A percentile compares a stretch with the other conserved stretches of the same genome.
These are phyloP conservation scores for Aulostomus chinensis DNA, from an alignment of 2,797 vertebrate genomes.

Conservation along the genomic window DNA sequence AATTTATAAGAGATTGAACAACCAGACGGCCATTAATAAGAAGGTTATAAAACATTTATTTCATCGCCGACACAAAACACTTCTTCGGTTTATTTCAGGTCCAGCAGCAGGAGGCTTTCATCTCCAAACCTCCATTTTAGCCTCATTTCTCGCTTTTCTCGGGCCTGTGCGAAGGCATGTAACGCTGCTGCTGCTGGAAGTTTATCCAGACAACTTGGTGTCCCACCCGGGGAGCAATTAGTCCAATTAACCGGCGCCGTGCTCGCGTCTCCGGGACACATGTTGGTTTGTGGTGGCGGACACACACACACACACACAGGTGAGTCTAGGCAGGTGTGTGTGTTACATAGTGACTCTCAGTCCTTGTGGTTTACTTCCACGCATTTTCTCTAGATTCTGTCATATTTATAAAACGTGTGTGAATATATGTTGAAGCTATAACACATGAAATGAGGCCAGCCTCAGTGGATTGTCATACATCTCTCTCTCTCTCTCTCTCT, in stretches of 20 bases:
- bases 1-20: background rate
- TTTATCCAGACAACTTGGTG: constrained; percentile 54
- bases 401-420: no score
- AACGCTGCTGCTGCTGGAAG: no score
- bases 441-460: no score
- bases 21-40: constrained; percentile 27
- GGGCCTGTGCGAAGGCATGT: no score
- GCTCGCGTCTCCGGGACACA: background rate
- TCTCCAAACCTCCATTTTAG: constrained; percentile 66
- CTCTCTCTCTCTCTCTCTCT: no score
- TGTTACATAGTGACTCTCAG: no score
- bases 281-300: background rate
- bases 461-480: no score
- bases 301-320: background rate
- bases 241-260: constrained; percentile 40
- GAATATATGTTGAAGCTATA: no score
- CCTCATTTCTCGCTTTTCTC: constrained; percentile 34
- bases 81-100: no score
- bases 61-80: constrained; percentile 37
- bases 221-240: constrained; percentile 55
- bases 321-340: background rate
- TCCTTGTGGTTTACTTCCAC: no score
- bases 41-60: constrained; percentile 55
- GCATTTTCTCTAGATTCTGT: no score
- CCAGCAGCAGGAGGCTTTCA: constrained; percentile 33